Evolutionary conservation across 2,888 invertebrate genomes (phyloP).

Genomic region (Drosophila sordidapex): DNA sequence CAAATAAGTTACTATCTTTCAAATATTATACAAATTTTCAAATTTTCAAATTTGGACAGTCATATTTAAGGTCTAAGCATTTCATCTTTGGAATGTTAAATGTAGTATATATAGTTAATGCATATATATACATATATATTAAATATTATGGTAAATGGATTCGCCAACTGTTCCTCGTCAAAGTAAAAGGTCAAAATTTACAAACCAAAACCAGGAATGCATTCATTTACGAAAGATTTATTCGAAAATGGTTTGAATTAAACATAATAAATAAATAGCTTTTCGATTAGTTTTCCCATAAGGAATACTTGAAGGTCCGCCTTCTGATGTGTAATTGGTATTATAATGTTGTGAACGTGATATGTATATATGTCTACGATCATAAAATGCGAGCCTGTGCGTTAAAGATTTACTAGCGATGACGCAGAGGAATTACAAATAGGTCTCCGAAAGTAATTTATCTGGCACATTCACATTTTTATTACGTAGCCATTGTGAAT

Average conservation of each 20-base stretch:
- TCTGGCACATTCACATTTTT: constrained; percentile 39
- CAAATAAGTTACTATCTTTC: background rate
- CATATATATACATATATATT: background rate
- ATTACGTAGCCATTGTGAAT: constrained; percentile 24
- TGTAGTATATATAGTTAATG: background rate
- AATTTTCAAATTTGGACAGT: background rate
- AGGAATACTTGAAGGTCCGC: constrained; percentile 4
- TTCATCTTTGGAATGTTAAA: background rate
- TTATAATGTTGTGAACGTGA: constrained; percentile 45
- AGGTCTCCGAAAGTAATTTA: constrained; percentile 36
- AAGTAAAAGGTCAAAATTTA: background rate
- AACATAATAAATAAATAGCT: background rate
- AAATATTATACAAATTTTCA: background rate
- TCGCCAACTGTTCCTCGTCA: background rate
- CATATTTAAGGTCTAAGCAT: background rate
- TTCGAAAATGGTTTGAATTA: background rate
- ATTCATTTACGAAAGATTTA: background rate
- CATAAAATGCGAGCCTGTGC: constrained; percentile 38
- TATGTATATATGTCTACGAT: constrained; percentile 6
- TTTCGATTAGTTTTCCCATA: background rate
- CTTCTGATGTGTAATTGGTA: constrained; percentile 31
- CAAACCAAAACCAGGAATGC: background rate
- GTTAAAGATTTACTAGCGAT: constrained; percentile 38
- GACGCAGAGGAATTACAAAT: constrained; percentile 39
- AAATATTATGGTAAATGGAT: background rate